Base-by-base conservation (phyloP, 2,888 invertebrate genomes). In the Acleris literana region DNA sequence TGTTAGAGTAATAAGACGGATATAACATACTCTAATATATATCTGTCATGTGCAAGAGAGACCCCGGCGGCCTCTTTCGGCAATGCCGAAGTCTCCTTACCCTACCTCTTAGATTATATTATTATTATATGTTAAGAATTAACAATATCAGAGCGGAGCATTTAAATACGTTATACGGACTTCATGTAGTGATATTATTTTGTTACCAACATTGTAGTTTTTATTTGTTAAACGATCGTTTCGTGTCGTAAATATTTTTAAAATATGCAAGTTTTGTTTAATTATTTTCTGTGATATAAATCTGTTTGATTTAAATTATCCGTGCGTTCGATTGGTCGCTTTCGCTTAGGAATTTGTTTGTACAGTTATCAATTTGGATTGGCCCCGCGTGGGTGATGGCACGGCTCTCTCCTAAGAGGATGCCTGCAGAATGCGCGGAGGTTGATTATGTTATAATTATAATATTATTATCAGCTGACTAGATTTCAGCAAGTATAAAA, bases 181-280 rank as follows among this genome's bases (percentile, higher is more conserved):
- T 77, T 78, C 73, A 76, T 79, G 79, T 86, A 88, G 90, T 90
- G 89, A 90, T 90, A 88, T 86, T 77, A 81, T 84, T 87, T 84
- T 79, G 90, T 90, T 90, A 90, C 91, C 90, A 90, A 79, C 75
- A 84, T 81, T 74, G 78, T 87, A 85, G 82, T 77, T 80, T 76
- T 79, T 65, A 71, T 82, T 79, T 82, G 74, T 81, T 84, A 81
- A 76, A 78, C 44, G 72, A 76, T 71, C 69, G 77, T 80, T 73
- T 69, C 70, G 69, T 68, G 69, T 69, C 70, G 68, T 64, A 66
- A 58, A 62, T 66, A 63, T 68, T 72, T 74, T 73, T 72, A 51
- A 69, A 55, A 48, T 22, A 20, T 57, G 22, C 58, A 57, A 53
- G 49, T 13, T 43, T 52, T 33, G 53, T 63, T 48, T 55, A 53